Evolutionary conservation across 2,113 vertebrate species (phyloP).

Genomic region (Craseonycteris thonglongyai): DNA sequence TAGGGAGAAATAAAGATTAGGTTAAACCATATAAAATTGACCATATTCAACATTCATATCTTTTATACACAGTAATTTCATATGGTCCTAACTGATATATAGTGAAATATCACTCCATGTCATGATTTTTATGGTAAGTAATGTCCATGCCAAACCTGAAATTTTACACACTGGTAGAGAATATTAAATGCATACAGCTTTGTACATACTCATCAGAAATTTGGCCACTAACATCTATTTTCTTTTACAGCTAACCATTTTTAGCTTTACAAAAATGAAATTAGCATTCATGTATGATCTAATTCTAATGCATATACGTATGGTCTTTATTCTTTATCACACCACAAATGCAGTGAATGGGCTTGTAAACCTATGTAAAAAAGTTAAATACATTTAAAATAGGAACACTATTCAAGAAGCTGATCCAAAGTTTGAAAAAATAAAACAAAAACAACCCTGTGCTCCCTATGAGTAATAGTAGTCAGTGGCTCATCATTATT

Average conservation of each 20-base stretch:
- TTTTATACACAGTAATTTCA: not conserved
- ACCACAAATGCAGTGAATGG: not conserved
- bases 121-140: not conserved
- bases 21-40: not conserved
- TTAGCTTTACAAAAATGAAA: not conserved
- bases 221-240: not conserved
- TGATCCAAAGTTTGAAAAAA: not conserved
- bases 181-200: not conserved
- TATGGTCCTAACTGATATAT: not conserved
- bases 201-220: not conserved
- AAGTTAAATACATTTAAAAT: not conserved
- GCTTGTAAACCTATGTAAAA: not conserved
- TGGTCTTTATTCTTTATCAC: not conserved
- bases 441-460: not conserved
- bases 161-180: not conserved
- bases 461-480: not conserved
- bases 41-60: not conserved
- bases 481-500: not conserved
- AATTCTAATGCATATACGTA: not conserved
- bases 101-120: not conserved
- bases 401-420: not conserved
- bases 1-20: not conserved
- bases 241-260: not conserved
- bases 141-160: not conserved
- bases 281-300: not conserved